phyloP scores from a whole-genome alignment of 2,113 vertebrate genomes.

The Camelus bactrianus region DNA sequence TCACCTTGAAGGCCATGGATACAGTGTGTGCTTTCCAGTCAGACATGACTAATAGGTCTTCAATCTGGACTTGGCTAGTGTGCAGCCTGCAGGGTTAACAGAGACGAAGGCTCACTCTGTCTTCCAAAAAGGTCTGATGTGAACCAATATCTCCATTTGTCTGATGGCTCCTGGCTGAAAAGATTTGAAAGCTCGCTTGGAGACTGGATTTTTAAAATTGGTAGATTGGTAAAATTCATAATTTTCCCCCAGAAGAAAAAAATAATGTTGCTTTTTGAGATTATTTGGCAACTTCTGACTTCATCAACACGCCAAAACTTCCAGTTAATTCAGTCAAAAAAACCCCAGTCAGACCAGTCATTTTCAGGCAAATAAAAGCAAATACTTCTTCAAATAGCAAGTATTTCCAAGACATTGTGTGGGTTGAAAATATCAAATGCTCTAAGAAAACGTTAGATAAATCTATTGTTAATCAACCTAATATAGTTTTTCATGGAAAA shows the following conservation, averaged over 20 bases:
- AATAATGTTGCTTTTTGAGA: background rate
- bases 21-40: conserved; percentile 5
- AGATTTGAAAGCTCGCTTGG: conserved; percentile 7
- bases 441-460: background rate
- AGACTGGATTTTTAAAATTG: background rate
- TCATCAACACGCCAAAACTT: background rate
- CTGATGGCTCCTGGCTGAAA: background rate
- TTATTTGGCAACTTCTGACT: background rate
- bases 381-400: conserved; percentile 1
- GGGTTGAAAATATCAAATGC: background rate
- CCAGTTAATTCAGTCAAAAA: conserved; percentile 6
- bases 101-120: background rate
- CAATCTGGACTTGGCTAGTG: background rate
- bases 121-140: background rate
- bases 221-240: background rate
- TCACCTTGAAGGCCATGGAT: conserved; percentile 39
- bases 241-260: conserved; percentile 36
- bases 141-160: background rate
- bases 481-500: background rate
- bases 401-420: background rate
- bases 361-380: conserved; percentile 45
- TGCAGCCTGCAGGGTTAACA: background rate
- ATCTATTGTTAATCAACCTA: background rate
- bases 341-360: background rate
- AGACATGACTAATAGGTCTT: background rate